These are phyloP conservation scores for Pogonus chalceus DNA, from an alignment of 1,140 invertebrate species.

Conservation along the genomic window DNA sequence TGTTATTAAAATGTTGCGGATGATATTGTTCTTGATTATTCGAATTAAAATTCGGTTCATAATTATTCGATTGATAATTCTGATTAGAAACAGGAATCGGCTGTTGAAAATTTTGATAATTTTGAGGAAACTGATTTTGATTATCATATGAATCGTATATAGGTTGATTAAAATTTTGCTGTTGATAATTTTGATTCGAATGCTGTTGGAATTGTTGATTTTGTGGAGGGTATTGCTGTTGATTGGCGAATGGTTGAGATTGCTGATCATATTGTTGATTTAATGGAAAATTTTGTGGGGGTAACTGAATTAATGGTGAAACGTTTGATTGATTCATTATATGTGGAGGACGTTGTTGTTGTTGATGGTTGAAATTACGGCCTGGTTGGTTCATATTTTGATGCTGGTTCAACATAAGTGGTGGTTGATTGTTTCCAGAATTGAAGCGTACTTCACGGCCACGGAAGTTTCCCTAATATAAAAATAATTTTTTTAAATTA, in stretches of 20 bases:
- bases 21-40: not conserved
- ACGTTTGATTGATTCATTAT: no score
- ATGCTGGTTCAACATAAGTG: not conserved
- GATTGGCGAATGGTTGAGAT: conserved; percentile 2
- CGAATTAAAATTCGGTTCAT: not conserved
- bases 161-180: not conserved
- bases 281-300: no score
- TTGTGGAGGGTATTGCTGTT: not conserved
- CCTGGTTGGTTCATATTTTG: no score
- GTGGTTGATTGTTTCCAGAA: not conserved
- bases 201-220: not conserved
- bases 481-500: no score
- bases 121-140: not conserved
- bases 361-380: no score
- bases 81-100: not conserved
- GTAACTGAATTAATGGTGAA: no score
- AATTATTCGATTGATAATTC: not conserved
- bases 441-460: not conserved
- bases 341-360: no score
- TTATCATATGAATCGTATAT: not conserved
- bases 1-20: not conserved
- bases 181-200: not conserved
- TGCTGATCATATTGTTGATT: conserved; percentile 5
- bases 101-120: not conserved
- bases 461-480: not conserved